Base-by-base conservation (phyloP, 2,113 vertebrate genomes). In the Dasypus novemcinctus region DNA sequence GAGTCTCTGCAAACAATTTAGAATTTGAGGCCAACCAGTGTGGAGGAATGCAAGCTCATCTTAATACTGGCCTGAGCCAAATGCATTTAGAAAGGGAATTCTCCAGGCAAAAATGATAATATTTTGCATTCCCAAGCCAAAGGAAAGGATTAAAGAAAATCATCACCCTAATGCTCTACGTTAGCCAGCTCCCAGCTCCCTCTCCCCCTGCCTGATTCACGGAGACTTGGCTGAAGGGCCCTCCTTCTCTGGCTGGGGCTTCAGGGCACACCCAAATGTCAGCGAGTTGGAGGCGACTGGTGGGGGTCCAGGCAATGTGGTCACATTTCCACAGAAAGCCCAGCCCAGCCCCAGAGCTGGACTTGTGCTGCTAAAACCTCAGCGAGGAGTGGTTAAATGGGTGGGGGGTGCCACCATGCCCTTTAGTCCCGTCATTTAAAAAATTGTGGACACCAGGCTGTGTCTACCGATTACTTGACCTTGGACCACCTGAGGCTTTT, bases 51-150 rank as follows among this genome's bases (percentile, higher is more conserved):
- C 76, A 66, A 81, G 74, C 85, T 90, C 95, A 81, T 95, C 94
- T 97, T 41, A 72, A 31, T 18, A 33, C 13, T 68, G 85, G 84
- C 88, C 21, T 3, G 84, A 94, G 83, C 87, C 93, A 95, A 82
- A 87, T n/a, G 33, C 59, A 87, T 38, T 91, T 64, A 91, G 88
- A 57, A 94, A 93, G 92, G 90, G 95, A 97, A 91, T 64, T 96
- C 96, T 96, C 96, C 57, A 72, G 91, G 95, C 94, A 95, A 75
- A 94, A 95, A 63, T 82, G 96, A 95, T 85, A 71, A 75, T 85
- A 82, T 59, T 97, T 92, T 95, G 81, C 68, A 94, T 90, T 92
- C 46, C 11, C 20, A 33, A 88, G 85, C 72, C 95, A 94, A 93
- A 85, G 80, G 90, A 83, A 87, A 64, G 66, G 49, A 94, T 5